Base-by-base conservation (phyloP, 2,797 vertebrate species). In the Clarias platycephalus region DNA sequence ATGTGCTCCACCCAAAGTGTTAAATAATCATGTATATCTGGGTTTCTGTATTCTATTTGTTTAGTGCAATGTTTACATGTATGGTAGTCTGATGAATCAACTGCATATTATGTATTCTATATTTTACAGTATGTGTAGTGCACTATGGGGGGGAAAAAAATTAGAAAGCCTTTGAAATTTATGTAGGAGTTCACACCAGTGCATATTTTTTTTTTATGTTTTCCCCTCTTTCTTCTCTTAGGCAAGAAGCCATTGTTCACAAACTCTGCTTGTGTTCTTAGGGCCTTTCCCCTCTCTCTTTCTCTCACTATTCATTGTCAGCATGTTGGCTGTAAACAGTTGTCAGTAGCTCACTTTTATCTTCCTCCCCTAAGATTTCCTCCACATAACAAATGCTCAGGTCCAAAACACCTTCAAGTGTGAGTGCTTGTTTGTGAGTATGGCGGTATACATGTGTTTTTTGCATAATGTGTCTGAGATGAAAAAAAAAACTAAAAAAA, bases 261-360 rank as follows among this genome's bases (percentile, higher is more conserved):
- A 88, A 85, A 88, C 86, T 78, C 88, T 24, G 6, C 57, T 80
- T 74, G 89, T 88, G 88, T 90, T 89, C 91, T 92, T 90, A 90
- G 89, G 78, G 86, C 85, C 88, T 90, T 94, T 93, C 92, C 92
- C 90, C 83, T 90, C 84, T 88, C 89, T 80, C 85, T 86, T 89
- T 89, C 88, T 87, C 80, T 89, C 86, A 89, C 90, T 91, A 90
- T 91, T 93, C 88, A 93, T 28, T 89, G 86, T 91, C 90, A 90
- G 87, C 88, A 84, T 91, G 92, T 92, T 91, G 90, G 90, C 91
- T 90, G 92, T 94, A 95, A 95, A 95, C 92, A 94, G 84, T 84
- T 84, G 81, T 81, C 80, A 89, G 85, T 85, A 86, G 86, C 90
- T 78, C 87, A 74, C 85, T 90, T 95, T 94, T 93, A 94, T 94